Conservation (phyloP, 2,113 vertebrate species). For the Psephotus haematonotus region DNA sequence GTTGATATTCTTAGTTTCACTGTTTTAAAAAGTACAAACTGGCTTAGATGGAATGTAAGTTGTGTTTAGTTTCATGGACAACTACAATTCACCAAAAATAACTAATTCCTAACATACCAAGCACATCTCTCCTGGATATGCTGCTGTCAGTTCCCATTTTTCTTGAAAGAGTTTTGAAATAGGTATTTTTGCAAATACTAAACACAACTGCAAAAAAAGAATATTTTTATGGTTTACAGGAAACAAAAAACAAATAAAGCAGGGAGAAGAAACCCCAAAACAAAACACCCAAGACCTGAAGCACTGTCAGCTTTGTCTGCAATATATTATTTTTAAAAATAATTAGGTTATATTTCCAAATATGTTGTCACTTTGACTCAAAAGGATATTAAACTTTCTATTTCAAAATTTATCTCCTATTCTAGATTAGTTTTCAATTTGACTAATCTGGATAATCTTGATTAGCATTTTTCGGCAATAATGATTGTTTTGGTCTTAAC, state of each 20-base stretch:
- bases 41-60: background rate
- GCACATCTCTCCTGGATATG: background rate
- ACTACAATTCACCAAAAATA: background rate
- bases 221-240: background rate
- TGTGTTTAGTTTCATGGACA: background rate
- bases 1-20: background rate
- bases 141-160: background rate
- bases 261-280: background rate
- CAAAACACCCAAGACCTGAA: background rate
- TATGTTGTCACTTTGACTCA: background rate
- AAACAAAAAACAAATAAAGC: background rate
- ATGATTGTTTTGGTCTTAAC: background rate
- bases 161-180: background rate
- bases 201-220: background rate
- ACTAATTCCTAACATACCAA: background rate
- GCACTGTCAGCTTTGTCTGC: background rate
- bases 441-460: background rate
- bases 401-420: background rate
- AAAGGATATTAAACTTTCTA: background rate
- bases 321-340: background rate
- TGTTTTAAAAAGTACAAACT: background rate
- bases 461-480: background rate
- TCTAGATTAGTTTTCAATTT: background rate
- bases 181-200: background rate
- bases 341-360: background rate